A percentile compares a stretch with the other conserved stretches of the same genome.
Evolutionary conservation across 2,888 invertebrate species (phyloP).

Genomic region (Ferdinandea cuprea): DNA sequence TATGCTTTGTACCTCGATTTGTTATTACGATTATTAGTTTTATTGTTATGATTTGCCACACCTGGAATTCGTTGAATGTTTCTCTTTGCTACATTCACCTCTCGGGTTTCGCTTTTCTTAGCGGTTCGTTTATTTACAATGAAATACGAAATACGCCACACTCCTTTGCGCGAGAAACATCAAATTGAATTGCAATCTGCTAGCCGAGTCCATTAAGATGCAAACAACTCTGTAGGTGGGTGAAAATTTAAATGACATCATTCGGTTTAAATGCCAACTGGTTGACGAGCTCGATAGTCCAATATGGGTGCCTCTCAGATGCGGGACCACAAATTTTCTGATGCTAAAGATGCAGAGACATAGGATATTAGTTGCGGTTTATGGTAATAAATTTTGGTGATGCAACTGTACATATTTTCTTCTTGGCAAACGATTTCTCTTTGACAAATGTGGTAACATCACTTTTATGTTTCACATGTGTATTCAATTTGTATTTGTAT

Average conservation of each 20-base stretch:
- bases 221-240: slow-evolving; percentile 62
- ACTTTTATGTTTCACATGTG: no score
- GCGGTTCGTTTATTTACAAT: not conserved
- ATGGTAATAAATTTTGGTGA: slow-evolving; percentile 1
- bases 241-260: slow-evolving; percentile 66
- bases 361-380: slow-evolving; percentile 20
- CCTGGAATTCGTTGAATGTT: slow-evolving; percentile 64
- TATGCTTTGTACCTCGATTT: slow-evolving; percentile 53
- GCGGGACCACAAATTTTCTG: not conserved
- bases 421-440: not conserved
- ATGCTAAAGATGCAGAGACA: not conserved
- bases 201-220: slow-evolving; percentile 60
- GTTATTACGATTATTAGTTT: slow-evolving; percentile 70
- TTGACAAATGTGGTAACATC: no score
- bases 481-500: no score
- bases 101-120: not conserved
- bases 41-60: slow-evolving; percentile 71
- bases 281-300: slow-evolving; percentile 48
- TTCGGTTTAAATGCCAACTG: slow-evolving; percentile 69
- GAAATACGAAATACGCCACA: not conserved
- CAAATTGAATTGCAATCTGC: slow-evolving; percentile 72
- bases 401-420: not conserved
- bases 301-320: slow-evolving; percentile 1
- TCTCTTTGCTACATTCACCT: not conserved
- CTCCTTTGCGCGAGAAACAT: slow-evolving; percentile 32